phyloP scores from a whole-genome alignment of 2,797 vertebrate genomes.

The Neopelma chrysocephalum region DNA sequence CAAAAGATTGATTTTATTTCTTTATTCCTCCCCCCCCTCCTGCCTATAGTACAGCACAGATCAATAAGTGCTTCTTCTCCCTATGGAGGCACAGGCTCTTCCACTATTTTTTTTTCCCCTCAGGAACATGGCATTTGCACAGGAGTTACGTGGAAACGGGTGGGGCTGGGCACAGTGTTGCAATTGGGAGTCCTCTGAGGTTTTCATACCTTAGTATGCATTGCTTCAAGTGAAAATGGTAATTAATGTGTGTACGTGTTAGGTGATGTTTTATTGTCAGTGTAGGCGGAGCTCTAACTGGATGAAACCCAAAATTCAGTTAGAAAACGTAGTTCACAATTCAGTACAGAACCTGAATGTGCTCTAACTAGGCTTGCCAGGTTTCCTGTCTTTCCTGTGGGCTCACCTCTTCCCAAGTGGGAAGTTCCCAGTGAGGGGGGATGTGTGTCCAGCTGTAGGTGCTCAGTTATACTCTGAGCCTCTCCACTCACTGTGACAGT shows the following conservation, averaged over 20 bases:
- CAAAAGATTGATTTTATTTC: slow-evolving; percentile 56
- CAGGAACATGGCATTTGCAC: not conserved
- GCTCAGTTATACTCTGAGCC: not conserved
- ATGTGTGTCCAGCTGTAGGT: not conserved
- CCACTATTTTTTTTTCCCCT: not conserved
- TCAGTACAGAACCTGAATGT: not conserved
- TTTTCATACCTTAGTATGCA: not conserved
- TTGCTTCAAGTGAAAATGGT: not conserved
- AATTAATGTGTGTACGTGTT: no score
- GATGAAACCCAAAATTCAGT: not conserved
- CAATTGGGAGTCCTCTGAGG: not conserved
- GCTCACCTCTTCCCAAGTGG: not conserved
- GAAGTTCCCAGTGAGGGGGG: not conserved
- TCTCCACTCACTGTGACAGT: not conserved
- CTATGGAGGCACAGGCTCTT: not conserved
- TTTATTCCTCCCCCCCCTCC: not conserved
- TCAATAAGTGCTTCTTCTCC: slow-evolving; percentile 52
- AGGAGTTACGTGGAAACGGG: not conserved
- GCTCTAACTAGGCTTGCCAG: not conserved
- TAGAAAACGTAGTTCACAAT: not conserved
- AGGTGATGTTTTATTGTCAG: not conserved
- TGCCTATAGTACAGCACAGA: not conserved
- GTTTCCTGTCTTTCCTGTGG: accelerated
- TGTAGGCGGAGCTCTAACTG: not conserved
- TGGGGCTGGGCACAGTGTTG: not conserved